phyloP scores from a whole-genome alignment of 2,888 invertebrate genomes.

The Neoscelio sp. region DNA sequence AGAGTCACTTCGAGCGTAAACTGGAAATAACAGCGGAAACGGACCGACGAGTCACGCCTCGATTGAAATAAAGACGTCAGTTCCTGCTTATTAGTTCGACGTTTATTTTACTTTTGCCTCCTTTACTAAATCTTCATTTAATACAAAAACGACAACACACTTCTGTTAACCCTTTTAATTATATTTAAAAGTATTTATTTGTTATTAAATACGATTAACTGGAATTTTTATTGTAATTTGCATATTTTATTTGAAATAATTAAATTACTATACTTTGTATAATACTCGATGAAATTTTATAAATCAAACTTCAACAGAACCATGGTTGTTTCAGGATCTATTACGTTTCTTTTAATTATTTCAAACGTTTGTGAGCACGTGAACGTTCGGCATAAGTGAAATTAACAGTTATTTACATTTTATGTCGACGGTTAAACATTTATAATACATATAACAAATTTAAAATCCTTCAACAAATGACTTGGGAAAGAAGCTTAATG shows the following conservation, averaged over 20 bases:
- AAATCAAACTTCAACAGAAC: no score
- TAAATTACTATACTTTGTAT: no score
- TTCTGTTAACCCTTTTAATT: constrained; percentile 51
- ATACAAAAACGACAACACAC: constrained; percentile 47
- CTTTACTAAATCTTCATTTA: constrained; percentile 69
- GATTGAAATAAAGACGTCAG: constrained; percentile 80
- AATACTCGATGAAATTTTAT: no score
- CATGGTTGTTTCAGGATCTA: neutral
- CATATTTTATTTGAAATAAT: no score
- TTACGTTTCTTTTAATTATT: neutral
- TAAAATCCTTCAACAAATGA: no score
- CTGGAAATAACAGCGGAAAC: constrained; percentile 81
- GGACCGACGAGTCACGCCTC: constrained; percentile 79
- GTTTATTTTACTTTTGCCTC: constrained; percentile 75
- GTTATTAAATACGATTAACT: constrained; percentile 20
- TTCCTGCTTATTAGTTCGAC: constrained; percentile 78
- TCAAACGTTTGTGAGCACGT: no score
- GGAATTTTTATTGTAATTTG: no score
- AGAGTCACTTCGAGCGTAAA: constrained; percentile 80
- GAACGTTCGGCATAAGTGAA: no score
- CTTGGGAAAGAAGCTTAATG: no score
- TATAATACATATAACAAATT: no score
- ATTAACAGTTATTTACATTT: no score
- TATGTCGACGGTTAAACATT: no score
- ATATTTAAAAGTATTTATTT: constrained; percentile 21